phyloP scores from a whole-genome alignment of 2,113 vertebrate species.

The Poeciliopsis prolifica region DNA sequence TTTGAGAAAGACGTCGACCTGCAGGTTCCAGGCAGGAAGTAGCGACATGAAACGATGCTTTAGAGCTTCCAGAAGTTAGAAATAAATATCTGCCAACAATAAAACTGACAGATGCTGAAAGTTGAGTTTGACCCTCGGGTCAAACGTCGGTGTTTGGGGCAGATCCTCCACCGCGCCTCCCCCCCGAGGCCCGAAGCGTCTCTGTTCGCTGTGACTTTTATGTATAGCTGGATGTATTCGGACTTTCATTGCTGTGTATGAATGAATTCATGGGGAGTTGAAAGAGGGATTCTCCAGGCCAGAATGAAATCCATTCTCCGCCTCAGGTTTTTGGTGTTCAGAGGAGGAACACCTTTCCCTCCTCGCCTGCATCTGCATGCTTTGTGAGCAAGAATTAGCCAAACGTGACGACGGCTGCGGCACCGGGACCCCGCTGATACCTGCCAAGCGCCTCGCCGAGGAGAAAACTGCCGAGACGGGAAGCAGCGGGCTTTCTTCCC shows the following conservation, averaged over 20 bases:
- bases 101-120: too few species aligned
- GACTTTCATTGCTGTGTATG: slow-evolving; percentile 63
- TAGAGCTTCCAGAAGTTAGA: too few species aligned
- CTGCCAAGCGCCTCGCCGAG: slow-evolving; percentile 50
- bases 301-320: slow-evolving; percentile 48
- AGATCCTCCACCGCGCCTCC: slow-evolving; percentile 2
- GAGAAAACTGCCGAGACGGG: slow-evolving; percentile 47
- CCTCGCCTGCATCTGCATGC: slow-evolving; percentile 52
- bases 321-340: slow-evolving; percentile 57
- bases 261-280: slow-evolving; percentile 64
- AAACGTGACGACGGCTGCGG: slow-evolving; percentile 48
- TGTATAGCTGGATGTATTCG: slow-evolving; percentile 52
- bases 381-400: slow-evolving; percentile 62
- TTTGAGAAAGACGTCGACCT: too few species aligned
- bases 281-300: slow-evolving; percentile 56
- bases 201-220: slow-evolving; percentile 42
- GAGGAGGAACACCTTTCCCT: slow-evolving; percentile 45
- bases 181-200: slow-evolving; percentile 29
- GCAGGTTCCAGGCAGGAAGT: too few species aligned
- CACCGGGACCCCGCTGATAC: slow-evolving; percentile 52
- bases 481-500: slow-evolving; percentile 60
- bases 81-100: too few species aligned
- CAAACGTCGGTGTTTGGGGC: slow-evolving; percentile 34
- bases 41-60: too few species aligned
- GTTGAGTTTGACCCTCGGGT: slow-evolving; percentile 9